These are phyloP conservation scores for Lamellibrachia luymesi DNA, from an alignment of 1,140 invertebrate genomes.

Conservation along the genomic window DNA sequence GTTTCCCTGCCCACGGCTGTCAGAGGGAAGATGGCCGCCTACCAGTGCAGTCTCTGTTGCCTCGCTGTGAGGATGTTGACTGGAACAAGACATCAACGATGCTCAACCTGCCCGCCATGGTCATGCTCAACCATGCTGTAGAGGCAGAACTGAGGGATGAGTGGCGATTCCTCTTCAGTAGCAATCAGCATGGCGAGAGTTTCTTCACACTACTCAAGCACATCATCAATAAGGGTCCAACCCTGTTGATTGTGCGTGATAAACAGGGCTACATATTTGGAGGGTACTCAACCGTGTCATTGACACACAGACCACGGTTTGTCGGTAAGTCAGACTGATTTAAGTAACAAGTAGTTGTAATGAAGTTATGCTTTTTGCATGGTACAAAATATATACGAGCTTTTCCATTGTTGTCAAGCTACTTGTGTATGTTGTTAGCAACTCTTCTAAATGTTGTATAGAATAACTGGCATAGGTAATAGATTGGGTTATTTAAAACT, in stretches of 20 bases:
- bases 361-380: no score
- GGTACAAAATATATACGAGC: neutral
- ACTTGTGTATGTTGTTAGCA: no score
- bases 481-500: no score
- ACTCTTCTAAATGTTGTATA: no score
- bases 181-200: conserved; percentile 46
- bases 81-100: conserved; percentile 6
- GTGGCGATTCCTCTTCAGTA: conserved; percentile 53
- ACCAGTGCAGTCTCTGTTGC: conserved; percentile 9
- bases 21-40: neutral
- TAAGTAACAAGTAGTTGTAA: neutral
- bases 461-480: no score
- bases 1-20: no score
- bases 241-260: conserved; percentile 62
- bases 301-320: conserved; percentile 72
- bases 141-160: conserved; percentile 40
- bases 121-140: conserved; percentile 48
- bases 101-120: conserved; percentile 41
- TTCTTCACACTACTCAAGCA: conserved; percentile 49
- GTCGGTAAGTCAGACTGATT: conserved; percentile 51
- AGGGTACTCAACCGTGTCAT: conserved; percentile 76
- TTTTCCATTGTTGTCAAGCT: no score
- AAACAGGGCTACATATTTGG: conserved; percentile 82
- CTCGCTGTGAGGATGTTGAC: neutral
- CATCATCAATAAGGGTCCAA: conserved; percentile 48